These are phyloP conservation scores for Eustalomyia histrio DNA, from an alignment of 2,888 invertebrate species.

Conservation along the genomic window DNA sequence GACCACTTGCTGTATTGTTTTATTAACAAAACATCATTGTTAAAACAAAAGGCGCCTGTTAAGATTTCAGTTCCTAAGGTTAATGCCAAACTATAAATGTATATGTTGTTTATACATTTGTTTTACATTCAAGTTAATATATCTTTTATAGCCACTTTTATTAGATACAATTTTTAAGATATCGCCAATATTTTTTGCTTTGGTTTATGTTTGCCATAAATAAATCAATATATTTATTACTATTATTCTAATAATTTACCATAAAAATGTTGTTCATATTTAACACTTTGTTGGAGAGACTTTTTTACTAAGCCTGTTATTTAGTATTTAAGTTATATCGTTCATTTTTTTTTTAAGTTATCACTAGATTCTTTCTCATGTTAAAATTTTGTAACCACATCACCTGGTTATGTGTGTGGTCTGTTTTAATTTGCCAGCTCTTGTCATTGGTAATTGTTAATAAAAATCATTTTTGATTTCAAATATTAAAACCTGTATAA, in stretches of 20 bases:
- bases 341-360: not conserved
- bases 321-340: not conserved
- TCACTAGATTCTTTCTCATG: not conserved
- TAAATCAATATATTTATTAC: no score
- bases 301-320: not conserved
- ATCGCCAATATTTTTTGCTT: not conserved
- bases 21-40: slow-evolving; percentile 21
- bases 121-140: not conserved
- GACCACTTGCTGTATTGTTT: slow-evolving; percentile 65
- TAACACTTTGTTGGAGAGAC: not conserved
- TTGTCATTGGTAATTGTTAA: slow-evolving; percentile 58
- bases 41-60: slow-evolving; percentile 63
- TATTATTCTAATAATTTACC: not conserved
- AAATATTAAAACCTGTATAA: not conserved
- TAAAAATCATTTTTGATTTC: slow-evolving; percentile 59
- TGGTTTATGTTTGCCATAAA: not conserved
- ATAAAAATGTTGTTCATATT: not conserved
- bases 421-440: slow-evolving; percentile 45
- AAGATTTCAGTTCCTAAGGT: slow-evolving; percentile 62
- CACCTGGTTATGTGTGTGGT: slow-evolving; percentile 31
- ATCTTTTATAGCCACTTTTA: not conserved
- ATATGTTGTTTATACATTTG: slow-evolving; percentile 2
- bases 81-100: slow-evolving; percentile 50
- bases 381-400: not conserved
- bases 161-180: not conserved